phyloP scores from a whole-genome alignment of 2,888 invertebrate species.

The Megamerina dolium region DNA sequence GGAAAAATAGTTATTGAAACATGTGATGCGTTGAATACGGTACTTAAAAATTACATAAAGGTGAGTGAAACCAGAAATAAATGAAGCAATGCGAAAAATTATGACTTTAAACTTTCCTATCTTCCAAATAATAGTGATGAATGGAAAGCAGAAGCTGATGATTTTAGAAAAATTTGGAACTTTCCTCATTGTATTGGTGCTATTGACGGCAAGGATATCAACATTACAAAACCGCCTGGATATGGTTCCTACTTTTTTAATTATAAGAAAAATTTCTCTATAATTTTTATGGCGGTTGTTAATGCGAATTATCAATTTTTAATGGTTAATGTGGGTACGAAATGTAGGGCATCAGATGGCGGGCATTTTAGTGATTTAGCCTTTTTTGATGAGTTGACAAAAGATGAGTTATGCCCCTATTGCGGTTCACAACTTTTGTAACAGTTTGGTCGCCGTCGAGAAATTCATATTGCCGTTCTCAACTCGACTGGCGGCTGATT shows the following conservation, averaged over 20 bases:
- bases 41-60: constrained; percentile 2
- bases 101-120: not conserved
- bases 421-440: too few relatives aligned
- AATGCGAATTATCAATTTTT: not conserved
- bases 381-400: too few relatives aligned
- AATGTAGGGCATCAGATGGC: not conserved
- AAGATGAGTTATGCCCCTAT: too few relatives aligned
- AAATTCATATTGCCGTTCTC: too few relatives aligned
- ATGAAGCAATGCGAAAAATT: not conserved
- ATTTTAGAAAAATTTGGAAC: not conserved
- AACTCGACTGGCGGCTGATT: too few relatives aligned
- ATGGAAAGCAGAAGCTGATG: not conserved
- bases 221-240: not conserved
- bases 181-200: constrained; percentile 1
- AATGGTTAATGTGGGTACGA: not conserved
- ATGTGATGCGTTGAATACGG: constrained; percentile 1
- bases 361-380: too few relatives aligned
- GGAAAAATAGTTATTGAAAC: constrained; percentile 4
- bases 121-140: too few relatives aligned
- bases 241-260: not conserved
- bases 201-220: too few relatives aligned
- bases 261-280: constrained; percentile 2
- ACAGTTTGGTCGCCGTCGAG: too few relatives aligned
- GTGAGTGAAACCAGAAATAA: too few relatives aligned
- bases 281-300: not conserved